Evolutionary conservation across 2,888 invertebrate species (phyloP), one percentile per base, ranked within the genome.

Genomic region (Eudemis profundana): DNA sequence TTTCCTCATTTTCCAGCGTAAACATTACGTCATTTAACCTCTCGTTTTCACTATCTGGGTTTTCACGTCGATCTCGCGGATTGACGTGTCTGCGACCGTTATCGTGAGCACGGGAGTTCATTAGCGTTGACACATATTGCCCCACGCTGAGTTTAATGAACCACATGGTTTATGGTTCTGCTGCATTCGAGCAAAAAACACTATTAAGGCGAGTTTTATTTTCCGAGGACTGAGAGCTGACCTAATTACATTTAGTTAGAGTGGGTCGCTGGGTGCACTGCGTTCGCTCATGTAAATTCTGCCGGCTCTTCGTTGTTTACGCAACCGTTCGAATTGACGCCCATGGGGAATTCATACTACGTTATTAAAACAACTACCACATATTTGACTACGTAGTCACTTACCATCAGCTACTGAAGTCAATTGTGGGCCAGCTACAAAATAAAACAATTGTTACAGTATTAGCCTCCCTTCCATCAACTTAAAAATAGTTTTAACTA

Each of bases 91-190:
- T 27, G 38, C 53, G 23, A 46, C 21, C 23, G 61, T 44, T 50
- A 17, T 42, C 15, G 36, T 42, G 40, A 17, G 17, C 10, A 4
- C 5, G 10, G 15, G 29, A 17, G 53, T 46, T 65, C 65, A 53
- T 60, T 59, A 65, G 60, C 17, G 51, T 36, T 61, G 64, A 64
- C 62, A 63, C 49, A 56, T 38, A 62, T 62, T 66, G 59, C 70
- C 69, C 69, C 73, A 72, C 68, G 70, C 72, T 44, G 63, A 57
- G 57, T 65, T 49, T 60, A 53, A 60, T 53, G 59, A 60, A 65
- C 63, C 65, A 65, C 38, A 60, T 59, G 59, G 33, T 33, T 61
- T 10, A 15, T 15, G 46, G 59, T 47, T 50, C 36, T 36, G 17
- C 51, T 65, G 51, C 65, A 65, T 46, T 47, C 14, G 36, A 47